Base-by-base conservation (phyloP, 1,140 invertebrate species). In the Meteorus sp. region DNA sequence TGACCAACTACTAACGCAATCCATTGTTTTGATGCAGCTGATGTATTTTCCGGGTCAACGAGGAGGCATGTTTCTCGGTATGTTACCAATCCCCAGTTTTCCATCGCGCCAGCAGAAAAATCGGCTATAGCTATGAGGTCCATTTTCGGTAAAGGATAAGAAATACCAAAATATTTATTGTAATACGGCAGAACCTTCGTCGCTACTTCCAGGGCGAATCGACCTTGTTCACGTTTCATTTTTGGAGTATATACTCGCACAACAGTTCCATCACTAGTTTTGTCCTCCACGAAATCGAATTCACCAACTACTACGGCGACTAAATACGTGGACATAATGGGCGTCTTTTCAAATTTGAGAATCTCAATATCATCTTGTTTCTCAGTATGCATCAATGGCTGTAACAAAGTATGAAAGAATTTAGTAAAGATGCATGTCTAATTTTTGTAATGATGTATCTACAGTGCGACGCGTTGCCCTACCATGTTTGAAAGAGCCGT, bases 311-410 rank as follows among this genome's bases (percentile, higher is more conserved):
- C 89, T 43, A 92, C 87, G 0, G 96, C 96, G 37, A 99, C 88
- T 50, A 98, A 80, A 73, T 98, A 98, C 0, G 96, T 98, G 1
- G 94, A 96, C 97, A 99, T 99, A 56, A 95, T 87, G 0, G 95
- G 94, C 1, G 94, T 94, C 55, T 83, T 88, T 62, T 92, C 88
- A 76, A 96, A 98, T 44, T 84, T 84, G 9, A 96, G 79, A 64
- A 85, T 84, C n/a, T 84, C 69, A 1, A 80, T 71, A 63, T 86
- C 77, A 2, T 80, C 76, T 43, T 78, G 62, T 0, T 74, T 59
- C 11, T 81, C 73, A 58, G 86, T 84, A 31, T 81, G 81, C 57
- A 85, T 85, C 0, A 91, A 86, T 2, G 92, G 92, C 85, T 78
- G 63, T 9, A 70, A 69, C 22, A 29, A 35, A 20, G 23, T 13